These are phyloP conservation scores for Erynnis tages DNA, from an alignment of 2,888 invertebrate species.

Conservation along the genomic window DNA sequence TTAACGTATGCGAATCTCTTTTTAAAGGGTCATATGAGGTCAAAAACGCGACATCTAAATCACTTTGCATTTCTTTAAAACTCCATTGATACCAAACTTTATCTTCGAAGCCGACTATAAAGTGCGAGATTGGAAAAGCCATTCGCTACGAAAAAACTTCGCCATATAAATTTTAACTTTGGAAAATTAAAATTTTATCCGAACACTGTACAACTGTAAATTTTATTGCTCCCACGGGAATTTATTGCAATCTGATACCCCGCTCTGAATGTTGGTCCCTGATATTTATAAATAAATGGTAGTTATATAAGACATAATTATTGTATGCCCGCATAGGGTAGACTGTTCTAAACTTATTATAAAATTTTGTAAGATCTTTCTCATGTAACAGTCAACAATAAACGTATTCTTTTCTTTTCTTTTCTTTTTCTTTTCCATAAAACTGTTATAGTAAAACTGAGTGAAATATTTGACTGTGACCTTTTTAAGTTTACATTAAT, in stretches of 20 bases:
- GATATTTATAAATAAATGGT: constrained; percentile 19
- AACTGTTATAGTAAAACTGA: constrained; percentile 6
- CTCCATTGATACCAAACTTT: neutral
- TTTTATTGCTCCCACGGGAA: constrained; percentile 12
- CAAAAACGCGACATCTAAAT: neutral
- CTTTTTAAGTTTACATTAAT: too few relatives aligned
- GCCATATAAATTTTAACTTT: constrained; percentile 20
- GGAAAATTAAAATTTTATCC: constrained; percentile 23
- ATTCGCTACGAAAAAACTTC: constrained; percentile 6
- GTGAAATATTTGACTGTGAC: constrained; percentile 10
- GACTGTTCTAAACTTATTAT: too few relatives aligned
- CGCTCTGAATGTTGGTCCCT: constrained; percentile 13
- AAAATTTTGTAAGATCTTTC: too few relatives aligned
- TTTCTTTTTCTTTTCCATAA: too few relatives aligned
- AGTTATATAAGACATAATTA: too few relatives aligned
- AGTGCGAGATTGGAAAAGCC: constrained; percentile 1
- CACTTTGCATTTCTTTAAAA: neutral
- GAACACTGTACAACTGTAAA: constrained; percentile 17
- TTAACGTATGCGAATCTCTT: too few relatives aligned
- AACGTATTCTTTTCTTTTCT: too few relatives aligned
- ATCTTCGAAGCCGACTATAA: constrained; percentile 1
- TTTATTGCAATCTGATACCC: constrained; percentile 25
- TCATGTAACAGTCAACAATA: too few relatives aligned
- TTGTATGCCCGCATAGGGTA: too few relatives aligned
- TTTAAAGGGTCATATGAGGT: neutral